Evolutionary conservation across 92 coral and sea anemone genomes (phyloP).

Genomic region (Epizoanthus illoricatus): DNA sequence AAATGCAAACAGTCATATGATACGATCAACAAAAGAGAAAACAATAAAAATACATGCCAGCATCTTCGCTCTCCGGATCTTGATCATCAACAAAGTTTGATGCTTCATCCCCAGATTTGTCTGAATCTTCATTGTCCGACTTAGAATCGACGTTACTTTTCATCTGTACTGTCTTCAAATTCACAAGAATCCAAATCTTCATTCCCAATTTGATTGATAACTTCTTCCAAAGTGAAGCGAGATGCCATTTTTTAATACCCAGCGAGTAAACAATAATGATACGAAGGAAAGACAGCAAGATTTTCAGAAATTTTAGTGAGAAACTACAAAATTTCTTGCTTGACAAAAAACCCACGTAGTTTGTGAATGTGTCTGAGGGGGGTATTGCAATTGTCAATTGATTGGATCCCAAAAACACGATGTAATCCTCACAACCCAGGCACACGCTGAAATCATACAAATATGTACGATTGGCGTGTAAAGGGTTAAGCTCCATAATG

Average conservation of each 20-base stretch:
- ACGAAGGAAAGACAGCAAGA: conserved; percentile 30
- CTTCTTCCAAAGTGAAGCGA: conserved; percentile 28
- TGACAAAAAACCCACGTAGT: conserved; percentile 26
- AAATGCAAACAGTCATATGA: conserved; percentile 7
- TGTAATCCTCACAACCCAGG: no score
- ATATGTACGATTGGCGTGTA: no score
- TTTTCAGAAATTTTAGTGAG: conserved; percentile 23
- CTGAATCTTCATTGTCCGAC: conserved; percentile 28
- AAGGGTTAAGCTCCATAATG: no score
- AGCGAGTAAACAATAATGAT: conserved; percentile 34
- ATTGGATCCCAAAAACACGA: no score
- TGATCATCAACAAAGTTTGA: conserved; percentile 31
- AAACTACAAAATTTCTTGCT: conserved; percentile 26
- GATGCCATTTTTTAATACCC: conserved; percentile 35
- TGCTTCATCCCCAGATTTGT: conserved; percentile 29
- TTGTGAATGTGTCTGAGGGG: conserved; percentile 39
- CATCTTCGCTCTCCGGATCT: conserved; percentile 34
- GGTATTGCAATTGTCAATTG: conserved; percentile 32
- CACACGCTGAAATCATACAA: no score
- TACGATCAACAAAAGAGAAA: conserved; percentile 12
- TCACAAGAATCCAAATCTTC: conserved; percentile 18
- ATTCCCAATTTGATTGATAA: conserved; percentile 4
- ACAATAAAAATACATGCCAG: conserved; percentile 12
- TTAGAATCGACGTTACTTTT: conserved; percentile 13
- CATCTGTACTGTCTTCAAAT: conserved; percentile 35